Base-by-base conservation (phyloP, 1,140 invertebrate species). In the Sitodiplosis mosellana region DNA sequence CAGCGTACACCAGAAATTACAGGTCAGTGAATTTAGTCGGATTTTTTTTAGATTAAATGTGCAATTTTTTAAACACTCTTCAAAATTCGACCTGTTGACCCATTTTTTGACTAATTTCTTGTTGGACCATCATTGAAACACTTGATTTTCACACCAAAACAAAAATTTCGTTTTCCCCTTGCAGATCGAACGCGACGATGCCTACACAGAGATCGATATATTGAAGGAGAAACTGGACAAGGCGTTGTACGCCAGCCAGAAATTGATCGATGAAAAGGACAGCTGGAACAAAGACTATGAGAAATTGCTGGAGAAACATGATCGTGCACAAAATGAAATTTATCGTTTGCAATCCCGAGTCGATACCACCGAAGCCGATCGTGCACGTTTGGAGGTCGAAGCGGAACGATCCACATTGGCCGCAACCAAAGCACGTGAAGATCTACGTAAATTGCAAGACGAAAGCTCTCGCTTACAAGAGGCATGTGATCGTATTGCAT, bases 221-320 rank as follows among this genome's bases (percentile, higher is more conserved):
- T 64, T 90, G 17, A 88, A 87, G 63, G 89, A 93, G 38, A 90
- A 90, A 68, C 63, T 88, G 22, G 89, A 92, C 44, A 92, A 92
- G 61, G 72, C 81, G 27, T 76, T 88, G 36, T 78, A 82, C 51
- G 73, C 80, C 19, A 71, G 81, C 45, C 78, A 80, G 57, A 89
- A 89, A 65, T 75, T 81, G 0, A 73, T 86, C 49, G 87, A 93
- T 56, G 89, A 93, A 55, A 83, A 86, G 55, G 89, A 93, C 56
- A 78, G 72, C 45, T 77, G 81, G 34, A 83, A 84, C 67, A 87
- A 87, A 66, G 89, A 94, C 67, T 83, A 88, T 59, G 87, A 93
- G 57, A 85, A 89, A 67, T 78, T 91, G 66, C 67, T 89, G 54
- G 89, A 92, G 67, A 92, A 92, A 72, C 88, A 89, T 63, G 89